Percentiles rank a stretch among this genome's conserved stretches.
These are phyloP conservation scores for Clitarchus hookeri DNA, from an alignment of 2,888 invertebrate species.

Conservation along the genomic window DNA sequence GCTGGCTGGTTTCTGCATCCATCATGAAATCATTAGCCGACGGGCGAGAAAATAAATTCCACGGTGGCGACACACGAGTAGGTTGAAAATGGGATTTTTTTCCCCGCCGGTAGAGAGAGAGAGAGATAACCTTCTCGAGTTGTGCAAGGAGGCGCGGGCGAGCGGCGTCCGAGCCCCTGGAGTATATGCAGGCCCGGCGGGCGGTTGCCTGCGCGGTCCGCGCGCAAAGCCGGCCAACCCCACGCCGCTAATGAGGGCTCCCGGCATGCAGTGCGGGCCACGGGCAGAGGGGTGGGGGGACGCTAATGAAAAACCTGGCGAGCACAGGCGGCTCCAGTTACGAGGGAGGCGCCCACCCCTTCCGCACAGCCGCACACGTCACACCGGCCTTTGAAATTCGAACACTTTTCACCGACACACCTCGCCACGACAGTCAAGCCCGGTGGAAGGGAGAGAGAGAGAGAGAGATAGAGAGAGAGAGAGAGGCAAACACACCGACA, in stretches of 20 bases:
- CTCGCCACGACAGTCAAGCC: slow-evolving; percentile 34
- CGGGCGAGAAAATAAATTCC: background rate
- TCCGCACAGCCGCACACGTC: slow-evolving; percentile 27
- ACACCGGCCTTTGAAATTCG: slow-evolving; percentile 21
- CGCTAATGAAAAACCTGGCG: slow-evolving; percentile 26
- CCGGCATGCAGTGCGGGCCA: background rate
- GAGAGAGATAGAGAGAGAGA: slow-evolving; percentile 44
- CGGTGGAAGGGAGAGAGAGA: slow-evolving; percentile 44
- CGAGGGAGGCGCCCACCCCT: slow-evolving; percentile 10
- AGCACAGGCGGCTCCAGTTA: slow-evolving; percentile 24
- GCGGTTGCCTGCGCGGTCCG: slow-evolving; percentile 6
- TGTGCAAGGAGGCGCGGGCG: background rate
- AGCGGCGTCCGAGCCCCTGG: slow-evolving; percentile 10
- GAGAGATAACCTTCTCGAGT: background rate
- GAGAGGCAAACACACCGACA: background rate
- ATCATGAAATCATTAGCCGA: slow-evolving; percentile 9
- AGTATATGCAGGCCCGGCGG: slow-evolving; percentile 9
- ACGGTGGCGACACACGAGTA: background rate
- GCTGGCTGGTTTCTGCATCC: background rate
- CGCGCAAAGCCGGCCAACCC: background rate
- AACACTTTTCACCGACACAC: slow-evolving; percentile 26
- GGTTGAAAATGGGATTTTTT: background rate
- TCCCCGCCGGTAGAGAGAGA: background rate
- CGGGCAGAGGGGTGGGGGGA: background rate
- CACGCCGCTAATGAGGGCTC: background rate